Percentiles rank a stretch among this genome's conserved stretches.
Evolutionary conservation across 1,140 invertebrate species (phyloP).

Genomic region (Leptinotarsa texana): DNA sequence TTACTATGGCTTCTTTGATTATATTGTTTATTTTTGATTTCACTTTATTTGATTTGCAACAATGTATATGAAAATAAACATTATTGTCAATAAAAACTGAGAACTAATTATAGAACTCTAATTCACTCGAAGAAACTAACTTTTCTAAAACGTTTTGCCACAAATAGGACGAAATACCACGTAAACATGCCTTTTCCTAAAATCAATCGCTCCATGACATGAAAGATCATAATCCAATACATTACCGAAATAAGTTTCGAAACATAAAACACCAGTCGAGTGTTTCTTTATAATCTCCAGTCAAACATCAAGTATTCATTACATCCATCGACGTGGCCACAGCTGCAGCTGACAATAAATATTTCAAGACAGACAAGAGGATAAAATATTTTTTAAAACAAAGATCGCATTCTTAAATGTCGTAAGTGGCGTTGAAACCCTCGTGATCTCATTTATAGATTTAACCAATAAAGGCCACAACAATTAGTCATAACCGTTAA

Average conservation of each 20-base stretch:
- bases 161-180: no score
- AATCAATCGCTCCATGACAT: no score
- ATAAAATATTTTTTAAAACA: conserved; percentile 38
- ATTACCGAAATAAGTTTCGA: neutral
- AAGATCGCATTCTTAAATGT: conserved; percentile 28
- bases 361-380: conserved; percentile 39
- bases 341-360: conserved; percentile 40
- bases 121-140: no score
- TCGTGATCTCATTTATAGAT: conserved; percentile 16
- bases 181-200: no score
- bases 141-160: no score
- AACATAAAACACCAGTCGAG: conserved; percentile 7
- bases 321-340: neutral
- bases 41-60: no score
- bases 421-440: conserved; percentile 12
- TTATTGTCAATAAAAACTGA: no score
- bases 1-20: no score
- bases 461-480: conserved; percentile 12
- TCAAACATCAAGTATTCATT: conserved; percentile 20
- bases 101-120: no score
- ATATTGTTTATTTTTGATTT: no score
- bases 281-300: conserved; percentile 5
- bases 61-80: no score
- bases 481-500: conserved; percentile 20
- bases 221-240: no score